Conservation (phyloP, 2,888 invertebrate species). For the Muschampia plurimacula region DNA sequence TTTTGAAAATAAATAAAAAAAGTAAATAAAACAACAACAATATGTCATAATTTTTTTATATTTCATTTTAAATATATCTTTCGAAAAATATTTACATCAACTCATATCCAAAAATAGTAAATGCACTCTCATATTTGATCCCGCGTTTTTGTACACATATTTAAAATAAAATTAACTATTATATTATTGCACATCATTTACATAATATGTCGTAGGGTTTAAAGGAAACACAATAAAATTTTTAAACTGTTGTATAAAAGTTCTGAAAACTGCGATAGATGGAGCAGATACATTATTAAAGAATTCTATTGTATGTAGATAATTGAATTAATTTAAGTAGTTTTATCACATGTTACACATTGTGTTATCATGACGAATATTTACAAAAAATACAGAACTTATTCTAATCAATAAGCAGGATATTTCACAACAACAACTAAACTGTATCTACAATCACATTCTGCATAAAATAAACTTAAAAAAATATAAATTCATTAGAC, state of each 20-base stretch:
- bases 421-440: constrained; percentile 44
- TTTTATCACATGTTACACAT: constrained; percentile 3
- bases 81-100: constrained; percentile 70
- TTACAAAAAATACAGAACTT: constrained; percentile 51
- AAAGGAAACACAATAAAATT: background rate
- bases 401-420: constrained; percentile 49
- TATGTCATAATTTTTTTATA: constrained; percentile 62
- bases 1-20: background rate
- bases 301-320: background rate
- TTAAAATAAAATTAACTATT: constrained; percentile 29
- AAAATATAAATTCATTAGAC: background rate
- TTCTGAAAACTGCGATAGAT: constrained; percentile 12
- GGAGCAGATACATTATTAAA: constrained; percentile 9
- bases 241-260: background rate
- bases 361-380: constrained; percentile 40
- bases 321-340: constrained; percentile 5
- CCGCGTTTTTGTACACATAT: constrained; percentile 51
- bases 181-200: constrained; percentile 47
- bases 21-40: constrained; percentile 2
- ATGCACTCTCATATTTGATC: constrained; percentile 70
- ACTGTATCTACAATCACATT: constrained; percentile 42
- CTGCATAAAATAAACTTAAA: background rate
- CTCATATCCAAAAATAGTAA: constrained; percentile 53
- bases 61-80: constrained; percentile 56
- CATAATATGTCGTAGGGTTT: background rate